Evolutionary conservation across 2,113 vertebrate species (phyloP).

Genomic region (Nycticebus coucang): DNA sequence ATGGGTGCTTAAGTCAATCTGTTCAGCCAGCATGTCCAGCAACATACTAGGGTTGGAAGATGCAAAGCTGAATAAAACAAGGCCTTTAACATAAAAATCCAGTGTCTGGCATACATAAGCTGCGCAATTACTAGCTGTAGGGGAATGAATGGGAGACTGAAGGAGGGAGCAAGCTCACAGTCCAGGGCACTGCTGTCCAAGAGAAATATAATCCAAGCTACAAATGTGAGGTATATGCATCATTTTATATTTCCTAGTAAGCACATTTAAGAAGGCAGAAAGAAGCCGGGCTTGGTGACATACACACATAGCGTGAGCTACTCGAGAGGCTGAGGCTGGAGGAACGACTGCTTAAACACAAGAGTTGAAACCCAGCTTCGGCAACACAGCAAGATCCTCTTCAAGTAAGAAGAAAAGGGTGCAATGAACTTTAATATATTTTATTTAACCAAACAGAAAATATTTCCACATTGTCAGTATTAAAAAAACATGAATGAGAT

Average conservation of each 20-base stretch:
- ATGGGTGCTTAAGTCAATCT: background rate
- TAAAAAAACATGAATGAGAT: background rate
- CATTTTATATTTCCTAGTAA: background rate
- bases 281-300: too few species aligned
- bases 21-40: background rate
- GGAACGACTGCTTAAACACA: too few species aligned
- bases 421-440: background rate
- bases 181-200: background rate
- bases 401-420: background rate
- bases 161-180: background rate
- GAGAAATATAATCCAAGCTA: background rate
- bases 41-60: background rate
- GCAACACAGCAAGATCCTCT: too few species aligned
- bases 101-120: background rate
- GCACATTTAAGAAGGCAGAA: background rate
- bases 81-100: background rate
- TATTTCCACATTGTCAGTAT: background rate
- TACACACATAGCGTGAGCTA: too few species aligned
- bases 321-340: too few species aligned
- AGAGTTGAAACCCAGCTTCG: too few species aligned
- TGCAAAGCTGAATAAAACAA: background rate
- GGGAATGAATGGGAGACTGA: background rate
- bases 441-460: background rate
- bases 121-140: background rate
- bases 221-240: background rate